Percentiles rank a stretch among this genome's conserved stretches.
Evolutionary conservation across 2,797 vertebrate species (phyloP).

Genomic region (Accipiter fasciatus): DNA sequence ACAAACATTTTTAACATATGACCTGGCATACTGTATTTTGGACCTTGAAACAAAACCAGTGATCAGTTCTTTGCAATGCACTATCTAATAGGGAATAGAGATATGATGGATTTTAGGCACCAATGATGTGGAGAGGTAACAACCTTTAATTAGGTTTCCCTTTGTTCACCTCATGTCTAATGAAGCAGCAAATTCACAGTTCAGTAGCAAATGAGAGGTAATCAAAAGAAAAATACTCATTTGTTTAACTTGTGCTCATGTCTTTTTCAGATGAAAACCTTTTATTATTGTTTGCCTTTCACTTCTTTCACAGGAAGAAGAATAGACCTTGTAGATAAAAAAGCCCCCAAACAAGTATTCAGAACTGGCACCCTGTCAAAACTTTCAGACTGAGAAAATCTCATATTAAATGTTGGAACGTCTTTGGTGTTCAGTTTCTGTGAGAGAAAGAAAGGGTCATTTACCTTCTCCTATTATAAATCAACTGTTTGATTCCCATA

Average conservation of each 20-base stretch:
- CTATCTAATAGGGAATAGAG: not conserved
- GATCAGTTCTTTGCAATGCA: not conserved
- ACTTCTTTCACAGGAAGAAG: conserved; percentile 1
- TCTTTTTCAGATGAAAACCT: not conserved
- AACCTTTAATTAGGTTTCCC: not conserved
- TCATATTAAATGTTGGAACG: not conserved
- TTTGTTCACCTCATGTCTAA: conserved; percentile 15
- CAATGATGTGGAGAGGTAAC: not conserved
- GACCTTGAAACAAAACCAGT: conserved; percentile 18
- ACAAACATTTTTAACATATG: conserved; percentile 55
- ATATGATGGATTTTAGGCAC: not conserved
- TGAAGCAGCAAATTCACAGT: conserved; percentile 26
- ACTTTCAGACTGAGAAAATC: not conserved
- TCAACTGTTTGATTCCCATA: not conserved
- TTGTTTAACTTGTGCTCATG: not conserved
- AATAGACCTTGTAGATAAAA: not conserved
- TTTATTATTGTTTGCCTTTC: conserved; percentile 18
- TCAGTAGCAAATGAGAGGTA: conserved; percentile 20
- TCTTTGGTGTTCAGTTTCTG: not conserved
- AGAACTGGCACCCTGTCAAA: not conserved
- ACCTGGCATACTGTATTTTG: conserved; percentile 39
- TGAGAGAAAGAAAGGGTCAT: not conserved
- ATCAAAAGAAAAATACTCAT: not conserved
- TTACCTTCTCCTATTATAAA: not conserved
- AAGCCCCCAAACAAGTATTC: not conserved